A percentile compares a stretch with the other conserved stretches of the same genome.
Evolutionary conservation across 2,888 invertebrate genomes (phyloP).

Genomic region (Drosophila planitibia): DNA sequence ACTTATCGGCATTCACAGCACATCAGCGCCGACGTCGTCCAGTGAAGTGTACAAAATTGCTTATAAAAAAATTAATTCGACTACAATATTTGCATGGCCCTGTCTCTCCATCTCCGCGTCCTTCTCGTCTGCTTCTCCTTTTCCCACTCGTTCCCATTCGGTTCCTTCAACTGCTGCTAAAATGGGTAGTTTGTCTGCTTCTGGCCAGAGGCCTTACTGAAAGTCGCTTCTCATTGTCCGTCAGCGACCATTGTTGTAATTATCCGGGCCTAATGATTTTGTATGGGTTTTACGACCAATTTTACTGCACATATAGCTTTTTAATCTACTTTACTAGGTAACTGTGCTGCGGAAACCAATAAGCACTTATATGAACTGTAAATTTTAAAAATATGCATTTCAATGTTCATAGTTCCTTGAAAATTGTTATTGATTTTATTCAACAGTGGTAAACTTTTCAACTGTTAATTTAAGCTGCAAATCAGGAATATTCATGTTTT

Average conservation of each 20-base stretch:
- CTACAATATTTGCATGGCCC: slow-evolving; percentile 63
- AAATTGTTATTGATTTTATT: neutral
- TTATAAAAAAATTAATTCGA: slow-evolving; percentile 81
- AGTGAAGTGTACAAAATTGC: slow-evolving; percentile 75
- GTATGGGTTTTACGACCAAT: slow-evolving; percentile 39
- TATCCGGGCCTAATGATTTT: slow-evolving; percentile 60
- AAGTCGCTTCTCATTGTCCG: slow-evolving; percentile 39
- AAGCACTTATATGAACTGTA: slow-evolving; percentile 8
- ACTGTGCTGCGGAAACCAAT: slow-evolving; percentile 1
- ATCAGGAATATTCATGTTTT: neutral
- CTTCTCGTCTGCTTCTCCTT: neutral
- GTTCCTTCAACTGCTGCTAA: neutral
- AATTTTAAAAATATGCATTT: neutral
- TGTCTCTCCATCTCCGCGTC: slow-evolving; percentile 1
- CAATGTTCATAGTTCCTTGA: neutral
- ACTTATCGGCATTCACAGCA: slow-evolving; percentile 75
- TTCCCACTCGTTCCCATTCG: neutral
- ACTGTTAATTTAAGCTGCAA: neutral
- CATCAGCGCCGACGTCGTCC: slow-evolving; percentile 61
- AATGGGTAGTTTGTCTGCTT: neutral
- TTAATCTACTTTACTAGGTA: slow-evolving; percentile 48
- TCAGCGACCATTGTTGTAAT: slow-evolving; percentile 67
- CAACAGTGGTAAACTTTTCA: neutral
- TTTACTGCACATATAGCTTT: slow-evolving; percentile 26
- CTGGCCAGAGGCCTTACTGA: slow-evolving; percentile 21